Evolutionary conservation across 2,888 invertebrate genomes (phyloP).

Genomic region (Netelia fuscicornis): DNA sequence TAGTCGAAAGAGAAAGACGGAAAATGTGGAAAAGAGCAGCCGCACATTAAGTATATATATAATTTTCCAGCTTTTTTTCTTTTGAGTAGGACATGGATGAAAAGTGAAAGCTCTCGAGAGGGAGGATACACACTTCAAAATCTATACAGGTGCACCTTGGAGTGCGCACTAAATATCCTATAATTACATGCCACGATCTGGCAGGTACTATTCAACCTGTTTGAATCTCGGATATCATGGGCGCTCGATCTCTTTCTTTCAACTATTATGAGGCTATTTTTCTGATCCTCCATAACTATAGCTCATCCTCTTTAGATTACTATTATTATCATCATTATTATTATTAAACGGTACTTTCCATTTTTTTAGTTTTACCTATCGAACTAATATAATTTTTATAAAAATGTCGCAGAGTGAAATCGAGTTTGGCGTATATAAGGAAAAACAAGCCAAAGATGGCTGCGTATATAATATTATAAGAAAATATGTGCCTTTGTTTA

Average conservation of each 20-base stretch:
- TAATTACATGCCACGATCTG: constrained; percentile 77
- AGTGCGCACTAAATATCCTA: constrained; percentile 77
- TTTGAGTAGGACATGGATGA: constrained; percentile 26
- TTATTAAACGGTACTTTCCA: neutral
- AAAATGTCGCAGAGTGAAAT: too few species aligned
- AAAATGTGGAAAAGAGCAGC: constrained; percentile 8
- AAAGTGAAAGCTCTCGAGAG: constrained; percentile 47
- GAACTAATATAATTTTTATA: too few species aligned
- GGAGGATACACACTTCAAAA: constrained; percentile 49
- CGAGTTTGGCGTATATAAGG: too few species aligned
- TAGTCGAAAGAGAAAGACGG: constrained; percentile 13
- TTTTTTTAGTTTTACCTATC: neutral
- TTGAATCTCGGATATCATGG: constrained; percentile 73
- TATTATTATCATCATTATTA: neutral
- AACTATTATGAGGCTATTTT: constrained; percentile 40
- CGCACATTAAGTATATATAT: neutral
- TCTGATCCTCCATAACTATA: neutral
- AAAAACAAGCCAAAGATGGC: too few species aligned
- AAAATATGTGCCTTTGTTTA: too few species aligned
- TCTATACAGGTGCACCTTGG: constrained; percentile 79
- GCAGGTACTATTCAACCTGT: constrained; percentile 74
- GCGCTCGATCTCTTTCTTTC: constrained; percentile 18
- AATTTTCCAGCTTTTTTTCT: constrained; percentile 24
- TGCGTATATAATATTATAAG: too few species aligned
- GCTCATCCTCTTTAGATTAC: neutral